Base-by-base conservation (phyloP, 1,140 invertebrate species). In the Heterodera schachtii region DNA sequence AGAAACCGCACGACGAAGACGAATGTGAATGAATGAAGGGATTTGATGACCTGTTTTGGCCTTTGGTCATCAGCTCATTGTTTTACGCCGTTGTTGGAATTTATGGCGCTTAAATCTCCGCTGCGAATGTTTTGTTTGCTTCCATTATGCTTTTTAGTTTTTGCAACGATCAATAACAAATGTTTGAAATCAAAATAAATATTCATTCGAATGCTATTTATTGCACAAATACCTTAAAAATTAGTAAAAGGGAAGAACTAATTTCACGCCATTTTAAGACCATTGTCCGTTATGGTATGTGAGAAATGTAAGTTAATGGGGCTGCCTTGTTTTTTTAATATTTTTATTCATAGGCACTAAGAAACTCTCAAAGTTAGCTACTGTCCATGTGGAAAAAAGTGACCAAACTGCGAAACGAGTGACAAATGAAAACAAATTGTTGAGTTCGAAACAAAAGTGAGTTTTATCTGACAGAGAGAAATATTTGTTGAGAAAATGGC, bases 1-100 rank as follows among this genome's bases (percentile, higher is more conserved):
- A 89, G 78, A 88, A 67, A 81, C 67, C 70, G 64, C 60, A 78
- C 64, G 82, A 85, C 41, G 83, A 85, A 43, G 89, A 90, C 76
- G 84, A 90, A 74, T 89, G 88, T 71, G 71, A 86, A 70, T 66
- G 47, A 47, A 47, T 16, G 43, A 64, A 13, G 16, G 11, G 57
- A 52, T 52, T 6, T 52, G 6, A 2, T 52, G 31, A 13, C 57
- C 11, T n/a, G 5, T 13, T 19, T 64, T 11, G 11, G 4, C 57
- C 19, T 19, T 64, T 64, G 11, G 11, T 64, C 19, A 6, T 52
- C 6, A 8, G 49, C 49, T 11, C 49, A 19, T 64, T 64, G 57
- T 11, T 16, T 31, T 52, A 11, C 52, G 52, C 52, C 52, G 16
- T 52, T 52, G 52, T 52, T 52, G 52, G 52, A 52, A 52, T 11